Conservation (phyloP, 2,797 vertebrate species). For the Notolabrus celidotus region DNA sequence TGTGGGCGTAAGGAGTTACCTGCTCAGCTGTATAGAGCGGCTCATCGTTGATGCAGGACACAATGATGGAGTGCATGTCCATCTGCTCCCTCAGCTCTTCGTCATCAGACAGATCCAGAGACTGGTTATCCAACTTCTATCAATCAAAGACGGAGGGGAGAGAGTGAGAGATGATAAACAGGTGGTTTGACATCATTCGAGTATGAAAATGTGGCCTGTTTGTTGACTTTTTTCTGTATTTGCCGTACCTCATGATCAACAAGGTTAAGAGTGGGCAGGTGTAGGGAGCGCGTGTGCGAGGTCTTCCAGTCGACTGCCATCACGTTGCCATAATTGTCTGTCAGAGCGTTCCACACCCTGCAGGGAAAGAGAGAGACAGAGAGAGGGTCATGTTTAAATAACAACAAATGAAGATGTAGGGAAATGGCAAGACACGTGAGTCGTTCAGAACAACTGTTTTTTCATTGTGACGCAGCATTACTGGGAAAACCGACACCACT, state of each 20-base stretch:
- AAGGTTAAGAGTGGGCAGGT: conserved; percentile 95
- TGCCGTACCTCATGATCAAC: conserved; percentile 87
- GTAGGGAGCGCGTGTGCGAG: conserved; percentile 94
- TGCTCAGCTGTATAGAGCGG: conserved; percentile 98
- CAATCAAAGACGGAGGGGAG: background rate
- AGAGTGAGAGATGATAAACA: conserved; percentile 22
- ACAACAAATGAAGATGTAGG: background rate
- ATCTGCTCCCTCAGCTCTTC: conserved; percentile 97
- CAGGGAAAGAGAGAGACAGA: conserved; percentile 14
- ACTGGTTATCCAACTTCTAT: conserved; percentile 87
- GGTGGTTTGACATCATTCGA: conserved; percentile 6
- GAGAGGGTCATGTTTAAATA: background rate
- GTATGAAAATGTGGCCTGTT: background rate
- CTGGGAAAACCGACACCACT: conserved; percentile 19
- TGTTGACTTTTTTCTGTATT: background rate
- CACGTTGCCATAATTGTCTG: conserved; percentile 96
- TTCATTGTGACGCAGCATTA: conserved; percentile 57
- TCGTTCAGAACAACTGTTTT: conserved; percentile 38
- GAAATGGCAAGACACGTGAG: background rate
- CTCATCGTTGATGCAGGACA: conserved; percentile 94
- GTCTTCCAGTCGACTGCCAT: conserved; percentile 99
- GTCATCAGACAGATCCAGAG: conserved; percentile 94
- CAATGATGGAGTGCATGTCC: conserved; percentile 99
- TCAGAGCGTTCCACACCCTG: conserved; percentile 97
- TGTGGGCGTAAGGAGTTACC: conserved; percentile 77